A percentile compares a stretch with the other conserved stretches of the same genome.
These are phyloP conservation scores for Virgularia gustaviana DNA, from an alignment of 92 coral and sea anemone genomes.

Conservation along the genomic window DNA sequence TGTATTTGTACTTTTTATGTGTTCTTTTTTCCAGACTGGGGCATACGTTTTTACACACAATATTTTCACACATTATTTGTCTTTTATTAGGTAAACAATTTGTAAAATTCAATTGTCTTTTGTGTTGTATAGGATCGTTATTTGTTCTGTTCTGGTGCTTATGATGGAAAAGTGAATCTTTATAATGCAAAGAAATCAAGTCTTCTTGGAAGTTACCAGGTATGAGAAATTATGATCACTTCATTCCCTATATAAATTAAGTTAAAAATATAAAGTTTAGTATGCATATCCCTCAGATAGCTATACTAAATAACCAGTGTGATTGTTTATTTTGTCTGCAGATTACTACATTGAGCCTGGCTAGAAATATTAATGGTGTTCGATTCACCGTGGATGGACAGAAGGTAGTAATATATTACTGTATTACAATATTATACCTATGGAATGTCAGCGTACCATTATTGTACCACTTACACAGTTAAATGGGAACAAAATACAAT, in stretches of 20 bases:
- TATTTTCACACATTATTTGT: too few species aligned
- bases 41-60: too few species aligned
- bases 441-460: too few species aligned
- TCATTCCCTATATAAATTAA: background rate
- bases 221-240: too few species aligned
- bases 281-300: background rate
- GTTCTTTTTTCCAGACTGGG: too few species aligned
- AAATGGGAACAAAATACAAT: too few species aligned
- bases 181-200: constrained; percentile 81
- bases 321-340: constrained; percentile 11
- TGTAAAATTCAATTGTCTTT: constrained; percentile 1
- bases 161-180: constrained; percentile 79
- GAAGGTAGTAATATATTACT: constrained; percentile 45
- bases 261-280: background rate
- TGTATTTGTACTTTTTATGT: too few species aligned
- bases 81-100: background rate
- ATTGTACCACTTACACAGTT: too few species aligned
- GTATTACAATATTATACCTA: background rate
- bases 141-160: constrained; percentile 84
- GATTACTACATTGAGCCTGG: constrained; percentile 75
- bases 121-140: constrained; percentile 62
- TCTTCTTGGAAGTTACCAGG: constrained; percentile 78
- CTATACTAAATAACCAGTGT: background rate
- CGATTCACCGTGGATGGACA: constrained; percentile 76
- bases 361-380: constrained; percentile 80